These are phyloP conservation scores for Junonia oenone DNA, from an alignment of 2,888 invertebrate species.

Conservation along the genomic window DNA sequence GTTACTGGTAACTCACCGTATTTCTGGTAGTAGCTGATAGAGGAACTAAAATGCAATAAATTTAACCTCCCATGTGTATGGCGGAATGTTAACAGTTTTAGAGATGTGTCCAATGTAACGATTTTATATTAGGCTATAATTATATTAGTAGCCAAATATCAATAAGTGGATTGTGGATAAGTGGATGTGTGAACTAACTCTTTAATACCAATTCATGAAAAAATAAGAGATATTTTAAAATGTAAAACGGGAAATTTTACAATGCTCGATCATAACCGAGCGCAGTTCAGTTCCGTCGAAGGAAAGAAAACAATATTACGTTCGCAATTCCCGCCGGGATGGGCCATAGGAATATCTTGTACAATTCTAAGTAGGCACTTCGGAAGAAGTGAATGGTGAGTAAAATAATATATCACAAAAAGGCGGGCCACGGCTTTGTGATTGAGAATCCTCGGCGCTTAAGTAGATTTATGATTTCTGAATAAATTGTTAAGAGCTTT, in stretches of 20 bases:
- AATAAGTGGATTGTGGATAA: too few species aligned
- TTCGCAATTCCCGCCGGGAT: conserved; percentile 27
- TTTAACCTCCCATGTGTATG: too few species aligned
- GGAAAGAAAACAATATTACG: conserved; percentile 30
- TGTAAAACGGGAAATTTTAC: conserved; percentile 31
- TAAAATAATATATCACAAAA: conserved; percentile 29
- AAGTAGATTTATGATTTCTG: conserved; percentile 27
- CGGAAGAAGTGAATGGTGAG: conserved; percentile 25
- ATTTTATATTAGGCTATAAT: too few species aligned
- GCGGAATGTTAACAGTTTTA: too few species aligned
- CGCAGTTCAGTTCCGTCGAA: conserved; percentile 21
- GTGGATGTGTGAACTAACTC: too few species aligned
- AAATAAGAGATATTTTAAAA: neutral
- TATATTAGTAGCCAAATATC: too few species aligned
- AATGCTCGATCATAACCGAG: conserved; percentile 40
- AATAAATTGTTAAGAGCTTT: conserved; percentile 21
- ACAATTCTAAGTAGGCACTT: conserved; percentile 29
- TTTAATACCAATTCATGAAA: neutral
- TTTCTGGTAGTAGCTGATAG: too few species aligned
- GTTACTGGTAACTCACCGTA: too few species aligned
- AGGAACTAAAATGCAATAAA: too few species aligned
- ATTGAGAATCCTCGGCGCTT: conserved; percentile 23
- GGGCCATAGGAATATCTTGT: conserved; percentile 28
- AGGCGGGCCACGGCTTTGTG: conserved; percentile 27
- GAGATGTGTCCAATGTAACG: too few species aligned